phyloP scores from a whole-genome alignment of 2,113 vertebrate species.

The Nesoenas mayeri region DNA sequence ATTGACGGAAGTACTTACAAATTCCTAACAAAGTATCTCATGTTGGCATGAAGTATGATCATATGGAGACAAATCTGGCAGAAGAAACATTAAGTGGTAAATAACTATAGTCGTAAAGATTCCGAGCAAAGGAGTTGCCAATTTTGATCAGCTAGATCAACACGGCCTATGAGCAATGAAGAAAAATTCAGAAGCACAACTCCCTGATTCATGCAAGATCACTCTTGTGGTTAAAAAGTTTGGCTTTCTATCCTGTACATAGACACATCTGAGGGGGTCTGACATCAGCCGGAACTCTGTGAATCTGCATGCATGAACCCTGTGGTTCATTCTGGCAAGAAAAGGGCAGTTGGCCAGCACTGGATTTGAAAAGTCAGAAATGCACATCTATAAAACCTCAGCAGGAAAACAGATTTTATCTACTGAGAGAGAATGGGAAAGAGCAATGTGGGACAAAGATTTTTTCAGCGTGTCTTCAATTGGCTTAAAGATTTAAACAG shows the following conservation, averaged over 20 bases:
- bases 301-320: neutral
- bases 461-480: neutral
- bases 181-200: neutral
- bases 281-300: neutral
- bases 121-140: neutral
- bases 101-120: neutral
- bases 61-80: conserved; percentile 29
- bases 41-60: neutral
- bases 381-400: neutral
- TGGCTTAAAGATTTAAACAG: neutral
- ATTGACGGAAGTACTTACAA: neutral
- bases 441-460: neutral
- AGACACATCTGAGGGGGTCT: neutral
- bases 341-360: neutral
- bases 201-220: neutral
- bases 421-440: neutral
- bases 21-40: conserved; percentile 31
- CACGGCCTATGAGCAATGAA: neutral
- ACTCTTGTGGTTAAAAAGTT: neutral
- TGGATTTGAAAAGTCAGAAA: neutral
- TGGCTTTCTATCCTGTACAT: neutral
- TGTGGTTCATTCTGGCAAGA: neutral
- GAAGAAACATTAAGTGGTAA: conserved; percentile 19
- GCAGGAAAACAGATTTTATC: neutral
- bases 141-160: neutral